Conservation (phyloP, 2,797 vertebrate species). For the Pempheris klunzingeri region DNA sequence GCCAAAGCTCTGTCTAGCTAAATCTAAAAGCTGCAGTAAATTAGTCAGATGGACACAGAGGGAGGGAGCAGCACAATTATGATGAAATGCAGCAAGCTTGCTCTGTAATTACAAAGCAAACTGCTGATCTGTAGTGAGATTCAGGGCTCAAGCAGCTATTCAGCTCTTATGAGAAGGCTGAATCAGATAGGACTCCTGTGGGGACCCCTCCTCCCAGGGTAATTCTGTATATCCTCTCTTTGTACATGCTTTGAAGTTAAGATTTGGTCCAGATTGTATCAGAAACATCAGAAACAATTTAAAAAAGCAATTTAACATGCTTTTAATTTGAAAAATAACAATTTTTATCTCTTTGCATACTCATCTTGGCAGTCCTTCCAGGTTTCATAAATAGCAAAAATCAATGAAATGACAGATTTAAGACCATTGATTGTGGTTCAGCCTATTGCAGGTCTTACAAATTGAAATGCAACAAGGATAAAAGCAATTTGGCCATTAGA, state of each 20-base stretch:
- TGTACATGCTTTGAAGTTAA: conserved; percentile 51
- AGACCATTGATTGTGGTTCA: conserved; percentile 40
- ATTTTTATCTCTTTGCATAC: not conserved
- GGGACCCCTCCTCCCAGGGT: conserved; percentile 41
- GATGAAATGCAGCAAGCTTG: conserved; percentile 65
- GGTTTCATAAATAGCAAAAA: conserved; percentile 52
- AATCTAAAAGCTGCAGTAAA: conserved; percentile 30
- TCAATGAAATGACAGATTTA: conserved; percentile 51
- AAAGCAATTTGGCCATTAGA: conserved; percentile 66
- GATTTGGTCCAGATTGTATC: conserved; percentile 18
- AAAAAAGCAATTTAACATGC: not conserved
- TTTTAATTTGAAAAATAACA: conserved; percentile 16
- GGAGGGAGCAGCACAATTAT: conserved; percentile 76
- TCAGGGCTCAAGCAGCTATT: conserved; percentile 35
- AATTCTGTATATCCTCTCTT: conserved; percentile 43
- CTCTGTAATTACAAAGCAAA: conserved; percentile 78
- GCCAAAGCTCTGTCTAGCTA: conserved; percentile 10
- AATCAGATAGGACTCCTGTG: conserved; percentile 66
- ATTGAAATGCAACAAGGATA: conserved; percentile 54
- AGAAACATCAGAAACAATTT: conserved; percentile 27
- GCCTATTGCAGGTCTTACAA: conserved; percentile 45
- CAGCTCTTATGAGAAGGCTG: conserved; percentile 33
- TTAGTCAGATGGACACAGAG: conserved; percentile 21
- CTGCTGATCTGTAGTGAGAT: conserved; percentile 75
- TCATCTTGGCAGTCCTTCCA: not conserved